Evolutionary conservation across 2,888 invertebrate species (phyloP).

Genomic region (Leptinotarsa juncta): DNA sequence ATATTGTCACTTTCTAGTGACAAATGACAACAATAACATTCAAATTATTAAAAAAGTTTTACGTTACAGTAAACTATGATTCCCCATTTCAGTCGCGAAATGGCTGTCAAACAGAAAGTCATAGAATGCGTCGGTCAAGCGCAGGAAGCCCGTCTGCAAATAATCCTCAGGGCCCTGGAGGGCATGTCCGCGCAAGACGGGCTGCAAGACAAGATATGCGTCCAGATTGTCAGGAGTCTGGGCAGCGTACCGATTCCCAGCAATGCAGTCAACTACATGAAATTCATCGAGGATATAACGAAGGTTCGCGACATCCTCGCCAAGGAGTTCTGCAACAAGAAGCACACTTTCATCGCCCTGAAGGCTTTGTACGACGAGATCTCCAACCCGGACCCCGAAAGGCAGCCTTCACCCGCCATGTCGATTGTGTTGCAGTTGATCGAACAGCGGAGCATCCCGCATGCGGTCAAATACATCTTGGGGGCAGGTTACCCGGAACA

Average conservation of each 20-base stretch:
- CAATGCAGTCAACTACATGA: conserved; percentile 56
- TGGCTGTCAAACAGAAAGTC: conserved; percentile 73
- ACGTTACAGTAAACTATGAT: conserved; percentile 5
- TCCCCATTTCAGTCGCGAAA: conserved; percentile 50
- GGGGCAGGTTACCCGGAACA: conserved; percentile 64
- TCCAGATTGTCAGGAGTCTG: conserved; percentile 68
- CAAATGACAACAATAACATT: neutral
- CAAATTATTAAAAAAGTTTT: neutral
- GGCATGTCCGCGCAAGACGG: conserved; percentile 64
- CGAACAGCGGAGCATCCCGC: conserved; percentile 47
- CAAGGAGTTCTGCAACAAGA: conserved; percentile 63
- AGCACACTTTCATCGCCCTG: conserved; percentile 70
- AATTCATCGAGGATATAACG: conserved; percentile 60
- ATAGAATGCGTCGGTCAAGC: conserved; percentile 67
- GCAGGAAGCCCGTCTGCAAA: conserved; percentile 66
- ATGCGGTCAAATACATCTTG: conserved; percentile 66
- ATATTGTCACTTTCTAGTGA: neutral
- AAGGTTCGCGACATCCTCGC: conserved; percentile 59
- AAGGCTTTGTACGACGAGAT: conserved; percentile 72
- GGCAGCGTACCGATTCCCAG: conserved; percentile 66
- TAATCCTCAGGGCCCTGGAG: conserved; percentile 68
- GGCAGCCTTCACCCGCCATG: conserved; percentile 71
- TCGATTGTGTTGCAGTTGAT: conserved; percentile 71
- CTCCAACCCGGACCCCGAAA: conserved; percentile 68
- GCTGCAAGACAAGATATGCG: conserved; percentile 67